These are phyloP conservation scores for Ahaetulla prasina DNA, from an alignment of 2,113 vertebrate species.

Conservation along the genomic window DNA sequence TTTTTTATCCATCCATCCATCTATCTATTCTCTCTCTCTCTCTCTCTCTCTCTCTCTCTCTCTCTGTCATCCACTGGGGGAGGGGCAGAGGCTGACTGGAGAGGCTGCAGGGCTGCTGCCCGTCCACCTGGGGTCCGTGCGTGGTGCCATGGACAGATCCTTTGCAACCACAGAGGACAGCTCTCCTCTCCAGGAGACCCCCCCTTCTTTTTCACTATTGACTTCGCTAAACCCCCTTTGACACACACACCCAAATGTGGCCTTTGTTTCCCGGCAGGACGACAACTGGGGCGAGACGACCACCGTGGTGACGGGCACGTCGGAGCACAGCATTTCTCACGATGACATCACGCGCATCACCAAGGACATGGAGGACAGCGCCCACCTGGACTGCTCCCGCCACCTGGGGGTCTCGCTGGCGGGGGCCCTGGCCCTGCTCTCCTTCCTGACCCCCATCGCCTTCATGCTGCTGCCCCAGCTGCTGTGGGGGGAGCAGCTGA, in stretches of 20 bases:
- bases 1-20: too few relatives aligned
- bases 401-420: conserved; percentile 78
- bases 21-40: too few relatives aligned
- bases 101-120: background rate
- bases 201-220: fast-evolving
- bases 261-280: conserved; percentile 62
- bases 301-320: conserved; percentile 89
- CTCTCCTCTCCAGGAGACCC: background rate
- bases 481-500: conserved; percentile 82
- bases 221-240: background rate
- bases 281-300: conserved; percentile 96
- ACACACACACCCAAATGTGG: too few relatives aligned
- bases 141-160: background rate
- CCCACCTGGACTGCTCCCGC: conserved; percentile 83
- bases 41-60: too few relatives aligned
- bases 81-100: background rate
- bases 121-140: background rate
- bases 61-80: background rate
- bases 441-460: conserved; percentile 83
- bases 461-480: conserved; percentile 89
- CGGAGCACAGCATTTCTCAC: conserved; percentile 90
- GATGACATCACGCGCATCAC: conserved; percentile 88
- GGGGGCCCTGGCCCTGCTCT: conserved; percentile 80
- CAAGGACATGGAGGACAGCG: conserved; percentile 91
- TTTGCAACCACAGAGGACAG: background rate